phyloP scores from a whole-genome alignment of 2,113 vertebrate species.

The Cervus canadensis region DNA sequence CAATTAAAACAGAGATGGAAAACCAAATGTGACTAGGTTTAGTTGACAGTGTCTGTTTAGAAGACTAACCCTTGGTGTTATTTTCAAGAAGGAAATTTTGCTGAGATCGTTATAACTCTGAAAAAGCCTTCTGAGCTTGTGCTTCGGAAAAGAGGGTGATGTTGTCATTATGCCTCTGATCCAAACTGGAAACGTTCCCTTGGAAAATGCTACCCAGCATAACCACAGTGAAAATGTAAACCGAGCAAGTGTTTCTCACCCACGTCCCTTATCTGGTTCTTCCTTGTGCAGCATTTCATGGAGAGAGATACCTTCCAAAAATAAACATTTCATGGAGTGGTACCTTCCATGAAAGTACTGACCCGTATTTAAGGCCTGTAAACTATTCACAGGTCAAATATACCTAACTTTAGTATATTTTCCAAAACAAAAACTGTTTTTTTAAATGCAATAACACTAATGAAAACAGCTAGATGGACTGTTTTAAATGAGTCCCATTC shows the following conservation, averaged over 20 bases:
- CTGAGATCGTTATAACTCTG: constrained; percentile 36
- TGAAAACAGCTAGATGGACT: not conserved
- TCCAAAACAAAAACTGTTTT: not conserved
- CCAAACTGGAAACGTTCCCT: constrained; percentile 45
- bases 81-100: constrained; percentile 53
- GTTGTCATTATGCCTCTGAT: constrained; percentile 55
- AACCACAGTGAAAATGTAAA: constrained; percentile 19
- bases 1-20: not conserved
- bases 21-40: constrained; percentile 5
- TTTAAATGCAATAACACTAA: not conserved
- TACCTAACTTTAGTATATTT: not conserved
- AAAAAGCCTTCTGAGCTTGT: not conserved
- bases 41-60: constrained; percentile 17
- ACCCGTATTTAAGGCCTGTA: not conserved
- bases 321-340: not conserved
- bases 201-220: constrained; percentile 24
- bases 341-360: not conserved
- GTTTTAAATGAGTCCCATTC: not conserved
- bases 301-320: not conserved
- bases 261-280: not conserved
- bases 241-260: constrained; percentile 31
- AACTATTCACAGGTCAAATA: not conserved
- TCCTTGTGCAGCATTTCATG: not conserved
- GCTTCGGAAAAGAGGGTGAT: not conserved
- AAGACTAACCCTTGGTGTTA: constrained; percentile 8